Base-by-base conservation (phyloP, 2,888 invertebrate genomes). In the Candidula unifasciata region DNA sequence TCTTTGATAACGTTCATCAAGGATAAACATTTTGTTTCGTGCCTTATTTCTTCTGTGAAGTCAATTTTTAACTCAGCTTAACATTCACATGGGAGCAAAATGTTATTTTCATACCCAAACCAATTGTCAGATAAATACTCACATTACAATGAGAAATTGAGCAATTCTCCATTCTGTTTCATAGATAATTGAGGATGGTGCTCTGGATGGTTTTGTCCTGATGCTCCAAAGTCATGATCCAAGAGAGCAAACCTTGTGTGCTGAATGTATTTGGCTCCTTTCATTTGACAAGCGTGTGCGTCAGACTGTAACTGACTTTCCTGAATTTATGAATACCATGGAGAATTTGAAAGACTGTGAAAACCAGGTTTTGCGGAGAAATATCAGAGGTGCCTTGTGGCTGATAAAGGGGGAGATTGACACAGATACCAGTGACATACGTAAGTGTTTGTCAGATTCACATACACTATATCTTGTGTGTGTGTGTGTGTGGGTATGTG, bases 151-250 rank as follows among this genome's bases (percentile, higher is more conserved):
- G 44, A 44, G 44, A 10, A 44, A 44, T 44, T 44, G 44, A 0
- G 13, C 44, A 44, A 6, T n/a, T 77, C 52, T 60, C 27, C 24
- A 24, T 3, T 64, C 18, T 30, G 27, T 27, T 21, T 2, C 33
- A 3, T 86, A 92, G 90, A 91, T 92, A n/a, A 86, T 91, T 27
- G 90, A 92, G 37, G 90, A 91, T 68, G 90, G 90, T 24, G 90
- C 89, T 2, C 82, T 92, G 1, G 89, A 89, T 1, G 78, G 89
- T 37, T 89, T 92, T 57, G 78, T 89, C 18, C 84, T 88, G 54
- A 90, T 92, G 90, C 81, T 91, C 24, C 88, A 89, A 79, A 85
- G 87, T 33, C 89, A 89, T 0, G 89, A 90, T 66, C 87, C 87
- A 16, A 88, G 89, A 16, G 92, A 92, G 80, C 90, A 90, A 37